Evolutionary conservation across 1,140 invertebrate species (phyloP).

Genomic region (Drosophila eugracilis): DNA sequence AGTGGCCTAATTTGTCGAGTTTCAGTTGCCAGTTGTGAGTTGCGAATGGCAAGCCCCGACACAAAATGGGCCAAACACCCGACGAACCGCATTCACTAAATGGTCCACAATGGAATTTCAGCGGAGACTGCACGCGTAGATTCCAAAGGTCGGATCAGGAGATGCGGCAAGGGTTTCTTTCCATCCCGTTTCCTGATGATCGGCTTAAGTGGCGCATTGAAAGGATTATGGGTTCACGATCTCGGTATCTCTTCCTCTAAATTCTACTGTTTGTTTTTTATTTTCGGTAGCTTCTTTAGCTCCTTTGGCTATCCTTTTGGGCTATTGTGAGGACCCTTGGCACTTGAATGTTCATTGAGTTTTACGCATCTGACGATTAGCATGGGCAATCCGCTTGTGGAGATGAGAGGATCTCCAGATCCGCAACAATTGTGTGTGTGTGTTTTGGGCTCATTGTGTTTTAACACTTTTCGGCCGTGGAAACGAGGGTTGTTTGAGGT

Average conservation of each 20-base stretch:
- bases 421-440: conserved; percentile 53
- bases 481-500: conserved; percentile 60
- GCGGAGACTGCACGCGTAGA: conserved; percentile 60
- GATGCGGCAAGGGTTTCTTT: conserved; percentile 37
- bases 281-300: conserved; percentile 20
- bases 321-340: conserved; percentile 22
- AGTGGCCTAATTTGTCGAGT: conserved; percentile 81
- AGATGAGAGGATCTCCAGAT: conserved; percentile 58
- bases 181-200: conserved; percentile 48
- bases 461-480: conserved; percentile 42
- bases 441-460: conserved; percentile 30
- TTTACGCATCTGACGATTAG: conserved; percentile 75
- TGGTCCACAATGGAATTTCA: conserved; percentile 55
- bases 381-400: conserved; percentile 68
- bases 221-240: conserved; percentile 71
- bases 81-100: conserved; percentile 76
- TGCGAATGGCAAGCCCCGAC: conserved; percentile 49
- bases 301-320: no score
- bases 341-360: conserved; percentile 73
- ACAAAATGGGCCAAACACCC: conserved; percentile 77
- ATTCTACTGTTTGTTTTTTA: conserved; percentile 18
- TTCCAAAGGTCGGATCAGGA: conserved; percentile 23
- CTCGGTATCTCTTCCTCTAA: conserved; percentile 11
- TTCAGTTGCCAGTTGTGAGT: conserved; percentile 27
- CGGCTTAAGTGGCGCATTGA: conserved; percentile 82